These are phyloP conservation scores for Pao palembangensis DNA, from an alignment of 2,113 vertebrate species.

Conservation along the genomic window DNA sequence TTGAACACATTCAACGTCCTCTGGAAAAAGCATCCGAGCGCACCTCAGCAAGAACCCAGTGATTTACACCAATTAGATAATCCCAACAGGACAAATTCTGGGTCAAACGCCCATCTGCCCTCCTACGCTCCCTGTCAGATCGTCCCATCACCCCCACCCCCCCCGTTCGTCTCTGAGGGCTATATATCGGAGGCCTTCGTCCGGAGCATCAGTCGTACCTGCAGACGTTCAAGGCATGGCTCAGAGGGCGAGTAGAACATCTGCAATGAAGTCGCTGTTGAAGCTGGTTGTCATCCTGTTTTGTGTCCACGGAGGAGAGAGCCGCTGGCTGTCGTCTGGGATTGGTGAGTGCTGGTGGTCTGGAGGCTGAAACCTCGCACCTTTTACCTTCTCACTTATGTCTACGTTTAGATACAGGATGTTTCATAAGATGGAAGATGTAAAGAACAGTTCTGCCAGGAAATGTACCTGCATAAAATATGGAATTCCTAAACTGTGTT, in stretches of 20 bases:
- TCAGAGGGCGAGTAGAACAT: constrained; percentile 38
- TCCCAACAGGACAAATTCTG: constrained; percentile 61
- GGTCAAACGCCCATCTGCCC: constrained; percentile 52
- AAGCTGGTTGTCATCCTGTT: constrained; percentile 64
- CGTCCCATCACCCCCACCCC: constrained; percentile 32
- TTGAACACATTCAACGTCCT: constrained; percentile 32
- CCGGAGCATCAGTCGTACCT: constrained; percentile 58
- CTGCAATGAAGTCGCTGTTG: constrained; percentile 57
- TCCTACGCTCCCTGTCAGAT: constrained; percentile 27
- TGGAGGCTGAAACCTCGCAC: constrained; percentile 13
- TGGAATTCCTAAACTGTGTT: not conserved
- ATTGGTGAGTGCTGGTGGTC: constrained; percentile 56
- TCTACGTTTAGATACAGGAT: too few relatives aligned
- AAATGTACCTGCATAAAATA: not conserved
- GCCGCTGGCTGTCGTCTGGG: constrained; percentile 49
- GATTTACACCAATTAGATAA: constrained; percentile 66
- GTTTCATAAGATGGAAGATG: not conserved
- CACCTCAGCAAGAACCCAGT: constrained; percentile 35
- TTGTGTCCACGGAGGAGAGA: constrained; percentile 59
- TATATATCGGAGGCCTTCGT: constrained; percentile 74
- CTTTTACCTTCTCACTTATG: too few relatives aligned
- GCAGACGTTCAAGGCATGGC: constrained; percentile 15
- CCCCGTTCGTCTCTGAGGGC: constrained; percentile 48
- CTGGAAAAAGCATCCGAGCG: constrained; percentile 64
- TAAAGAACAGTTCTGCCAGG: not conserved